Conservation (phyloP, 2,888 invertebrate genomes). For the Omphaloscelis lunosa region DNA sequence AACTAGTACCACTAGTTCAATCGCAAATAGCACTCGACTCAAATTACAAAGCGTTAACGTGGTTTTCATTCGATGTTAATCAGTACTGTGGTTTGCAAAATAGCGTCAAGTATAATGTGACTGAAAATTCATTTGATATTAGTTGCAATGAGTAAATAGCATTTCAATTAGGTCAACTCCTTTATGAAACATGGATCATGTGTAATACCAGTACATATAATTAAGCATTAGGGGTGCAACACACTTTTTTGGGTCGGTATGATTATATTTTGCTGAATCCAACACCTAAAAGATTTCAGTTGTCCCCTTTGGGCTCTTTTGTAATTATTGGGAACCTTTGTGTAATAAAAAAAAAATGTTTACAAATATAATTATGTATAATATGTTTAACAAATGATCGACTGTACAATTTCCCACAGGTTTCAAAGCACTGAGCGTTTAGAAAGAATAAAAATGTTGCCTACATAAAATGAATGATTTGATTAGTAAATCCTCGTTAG, state of each 20-base stretch:
- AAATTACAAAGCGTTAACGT: constrained; percentile 27
- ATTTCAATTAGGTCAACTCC: neutral
- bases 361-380: no score
- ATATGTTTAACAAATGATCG: neutral
- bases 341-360: no score
- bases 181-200: neutral
- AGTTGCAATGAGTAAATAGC: constrained; percentile 15
- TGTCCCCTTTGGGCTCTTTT: neutral
- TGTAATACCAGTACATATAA: neutral
- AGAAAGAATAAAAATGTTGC: neutral
- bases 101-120: neutral
- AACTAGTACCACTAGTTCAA: neutral
- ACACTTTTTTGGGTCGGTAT: neutral
- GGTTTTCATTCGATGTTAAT: constrained; percentile 36
- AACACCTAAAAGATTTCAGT: no score
- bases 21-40: constrained; percentile 8
- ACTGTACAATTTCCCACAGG: neutral
- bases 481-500: neutral
- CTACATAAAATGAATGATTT: neutral
- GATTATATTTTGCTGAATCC: neutral
- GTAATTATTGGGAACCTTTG: neutral
- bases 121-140: constrained; percentile 13
- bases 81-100: constrained; percentile 20
- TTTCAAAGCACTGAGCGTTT: neutral
- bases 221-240: no score